Percentiles rank a stretch among this genome's conserved stretches.
phyloP scores from a whole-genome alignment of 2,888 invertebrate genomes.

The Ypsolopha sequella region DNA sequence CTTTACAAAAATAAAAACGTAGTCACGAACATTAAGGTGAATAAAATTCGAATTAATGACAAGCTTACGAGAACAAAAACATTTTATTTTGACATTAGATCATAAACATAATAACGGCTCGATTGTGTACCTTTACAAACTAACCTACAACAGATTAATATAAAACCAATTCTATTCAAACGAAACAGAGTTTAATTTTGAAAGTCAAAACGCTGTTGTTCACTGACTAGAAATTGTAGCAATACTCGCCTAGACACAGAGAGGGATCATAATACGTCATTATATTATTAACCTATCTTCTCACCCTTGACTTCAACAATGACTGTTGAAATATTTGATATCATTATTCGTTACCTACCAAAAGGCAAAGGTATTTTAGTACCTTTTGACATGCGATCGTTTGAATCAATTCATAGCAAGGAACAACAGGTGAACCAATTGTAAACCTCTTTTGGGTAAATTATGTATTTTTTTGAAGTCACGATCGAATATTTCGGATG shows the following conservation, averaged over 20 bases:
- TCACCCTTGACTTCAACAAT: conserved; percentile 69
- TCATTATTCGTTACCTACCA: conserved; percentile 48
- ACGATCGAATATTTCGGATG: no score
- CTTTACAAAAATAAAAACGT: conserved; percentile 30
- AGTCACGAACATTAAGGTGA: conserved; percentile 46
- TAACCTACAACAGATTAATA: background rate
- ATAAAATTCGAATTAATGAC: conserved; percentile 57
- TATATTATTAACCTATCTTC: conserved; percentile 68
- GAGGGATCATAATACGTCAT: conserved; percentile 58
- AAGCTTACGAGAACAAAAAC: conserved; percentile 44
- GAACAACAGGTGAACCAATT: conserved; percentile 40
- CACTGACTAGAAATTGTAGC: conserved; percentile 30
- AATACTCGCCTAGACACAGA: conserved; percentile 46
- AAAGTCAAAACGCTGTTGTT: conserved; percentile 7
- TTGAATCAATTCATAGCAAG: conserved; percentile 49
- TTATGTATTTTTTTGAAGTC: no score
- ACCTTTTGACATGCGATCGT: conserved; percentile 58
- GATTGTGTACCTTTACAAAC: conserved; percentile 36
- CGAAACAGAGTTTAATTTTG: no score
- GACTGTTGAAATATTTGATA: conserved; percentile 63
- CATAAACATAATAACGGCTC: conserved; percentile 48
- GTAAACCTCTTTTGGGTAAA: conserved; percentile 4
- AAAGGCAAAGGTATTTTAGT: conserved; percentile 43
- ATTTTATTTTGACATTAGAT: conserved; percentile 60
- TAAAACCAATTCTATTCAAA: background rate